Evolutionary conservation across 1,140 invertebrate species (phyloP).

Genomic region (Pinna nobilis): DNA sequence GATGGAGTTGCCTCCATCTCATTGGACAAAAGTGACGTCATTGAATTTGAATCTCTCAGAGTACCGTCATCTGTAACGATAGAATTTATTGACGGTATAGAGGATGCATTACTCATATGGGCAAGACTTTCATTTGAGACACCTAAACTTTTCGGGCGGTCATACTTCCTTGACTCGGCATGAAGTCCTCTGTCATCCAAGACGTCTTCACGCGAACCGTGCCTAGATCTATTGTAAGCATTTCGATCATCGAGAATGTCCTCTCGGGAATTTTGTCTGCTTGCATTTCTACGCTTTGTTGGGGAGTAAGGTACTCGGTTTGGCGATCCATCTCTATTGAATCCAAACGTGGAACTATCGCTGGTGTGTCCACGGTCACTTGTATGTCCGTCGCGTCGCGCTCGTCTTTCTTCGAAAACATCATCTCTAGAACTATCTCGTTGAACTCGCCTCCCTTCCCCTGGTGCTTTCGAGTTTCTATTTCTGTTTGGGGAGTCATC

Average conservation of each 20-base stretch:
- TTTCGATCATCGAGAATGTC: slow-evolving; percentile 56
- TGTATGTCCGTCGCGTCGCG: slow-evolving; percentile 47
- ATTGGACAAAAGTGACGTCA: slow-evolving; percentile 49
- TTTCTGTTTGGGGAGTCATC: slow-evolving; percentile 63
- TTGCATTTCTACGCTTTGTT: slow-evolving; percentile 50
- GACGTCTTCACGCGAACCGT: slow-evolving; percentile 38
- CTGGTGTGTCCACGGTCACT: slow-evolving; percentile 51
- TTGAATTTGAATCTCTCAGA: slow-evolving; percentile 42
- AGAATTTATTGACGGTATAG: slow-evolving; percentile 52
- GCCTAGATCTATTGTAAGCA: slow-evolving; percentile 17
- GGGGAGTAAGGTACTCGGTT: slow-evolving; percentile 45
- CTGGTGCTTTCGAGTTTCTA: slow-evolving; percentile 28
- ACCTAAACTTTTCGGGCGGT: slow-evolving; percentile 55
- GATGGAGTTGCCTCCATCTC: slow-evolving; percentile 42
- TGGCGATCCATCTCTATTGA: slow-evolving; percentile 68
- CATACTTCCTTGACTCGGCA: slow-evolving; percentile 25
- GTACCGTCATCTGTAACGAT: slow-evolving; percentile 51
- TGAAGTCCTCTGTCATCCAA: slow-evolving; percentile 36
- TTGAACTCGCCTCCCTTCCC: slow-evolving; percentile 44
- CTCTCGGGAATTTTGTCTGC: slow-evolving; percentile 63
- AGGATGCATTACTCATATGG: slow-evolving; percentile 51
- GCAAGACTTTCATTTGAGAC: slow-evolving; percentile 60
- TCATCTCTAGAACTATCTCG: slow-evolving; percentile 64
- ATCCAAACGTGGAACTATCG: slow-evolving; percentile 62
- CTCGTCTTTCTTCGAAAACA: slow-evolving; percentile 59